A percentile compares a stretch with the other conserved stretches of the same genome.
These are phyloP conservation scores for Belgica antarctica DNA, from an alignment of 2,888 invertebrate species.

Conservation along the genomic window DNA sequence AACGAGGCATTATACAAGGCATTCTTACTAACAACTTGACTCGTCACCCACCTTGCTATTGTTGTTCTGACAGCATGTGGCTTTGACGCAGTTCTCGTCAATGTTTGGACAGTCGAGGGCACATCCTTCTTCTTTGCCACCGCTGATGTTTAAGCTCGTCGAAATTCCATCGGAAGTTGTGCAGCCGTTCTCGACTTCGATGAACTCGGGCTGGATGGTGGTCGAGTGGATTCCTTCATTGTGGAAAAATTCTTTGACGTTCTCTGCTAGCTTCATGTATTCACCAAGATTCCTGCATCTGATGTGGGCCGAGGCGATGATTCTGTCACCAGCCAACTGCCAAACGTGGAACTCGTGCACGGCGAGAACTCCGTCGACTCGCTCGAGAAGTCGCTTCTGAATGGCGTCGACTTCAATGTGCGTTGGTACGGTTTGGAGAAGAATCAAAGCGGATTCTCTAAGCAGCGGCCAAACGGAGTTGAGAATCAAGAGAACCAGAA, in stretches of 20 bases:
- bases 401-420: conserved; percentile 92
- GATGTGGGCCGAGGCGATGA: conserved; percentile 96
- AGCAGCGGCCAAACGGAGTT: conserved; percentile 89
- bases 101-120: conserved; percentile 85
- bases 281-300: conserved; percentile 90
- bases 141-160: conserved; percentile 56
- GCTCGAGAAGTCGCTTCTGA: conserved; percentile 78
- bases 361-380: conserved; percentile 90
- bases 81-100: conserved; percentile 76
- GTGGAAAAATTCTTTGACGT: conserved; percentile 96
- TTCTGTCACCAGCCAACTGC: conserved; percentile 95
- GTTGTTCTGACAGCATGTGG: conserved; percentile 72
- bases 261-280: conserved; percentile 95
- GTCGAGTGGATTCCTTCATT: conserved; percentile 98
- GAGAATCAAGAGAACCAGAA: conserved; percentile 81
- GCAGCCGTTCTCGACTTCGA: conserved; percentile 64
- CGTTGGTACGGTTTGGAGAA: conserved; percentile 97
- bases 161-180: conserved; percentile 53
- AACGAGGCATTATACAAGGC: too few relatives aligned
- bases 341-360: conserved; percentile 98
- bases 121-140: conserved; percentile 64
- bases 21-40: too few relatives aligned
- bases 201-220: conserved; percentile 97
- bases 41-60: conserved; percentile 50
- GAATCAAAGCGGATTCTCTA: conserved; percentile 89